Conservation (phyloP, 37 sponge, comb jelly and placozoan genomes). For the Oscarella lobularis region DNA sequence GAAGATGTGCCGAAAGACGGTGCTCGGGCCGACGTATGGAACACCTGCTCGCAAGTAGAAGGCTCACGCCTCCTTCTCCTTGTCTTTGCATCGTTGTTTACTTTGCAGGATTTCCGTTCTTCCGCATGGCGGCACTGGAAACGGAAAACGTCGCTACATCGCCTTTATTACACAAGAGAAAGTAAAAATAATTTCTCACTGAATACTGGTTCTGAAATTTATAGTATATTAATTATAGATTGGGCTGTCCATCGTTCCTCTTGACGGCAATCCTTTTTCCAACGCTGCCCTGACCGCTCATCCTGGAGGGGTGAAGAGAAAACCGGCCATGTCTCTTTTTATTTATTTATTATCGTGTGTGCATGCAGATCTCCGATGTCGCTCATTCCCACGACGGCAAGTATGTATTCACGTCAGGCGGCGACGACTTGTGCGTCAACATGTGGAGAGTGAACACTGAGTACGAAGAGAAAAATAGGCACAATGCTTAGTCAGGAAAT, state of each 20-base stretch:
- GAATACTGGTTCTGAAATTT: too few relatives aligned
- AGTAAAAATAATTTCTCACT: too few relatives aligned
- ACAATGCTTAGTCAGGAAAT: constrained; percentile 1
- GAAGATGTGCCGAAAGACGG: constrained; percentile 84
- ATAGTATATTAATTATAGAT: constrained; percentile 29
- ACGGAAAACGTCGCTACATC: too few relatives aligned
- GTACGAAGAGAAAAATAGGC: constrained; percentile 25
- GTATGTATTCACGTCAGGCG: constrained; percentile 78
- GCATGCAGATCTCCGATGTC: constrained; percentile 47
- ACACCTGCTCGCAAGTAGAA: too few relatives aligned
- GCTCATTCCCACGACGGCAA: constrained; percentile 62
- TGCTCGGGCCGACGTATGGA: constrained; percentile 84
- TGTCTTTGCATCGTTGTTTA: too few relatives aligned
- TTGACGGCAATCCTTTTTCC: constrained; percentile 93
- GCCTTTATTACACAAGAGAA: too few relatives aligned
- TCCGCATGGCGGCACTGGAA: too few relatives aligned
- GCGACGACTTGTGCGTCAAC: constrained; percentile 58
- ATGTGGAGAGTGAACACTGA: constrained; percentile 80
- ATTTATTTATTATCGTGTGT: too few relatives aligned
- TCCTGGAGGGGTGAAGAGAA: constrained; percentile 60
- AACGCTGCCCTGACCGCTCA: constrained; percentile 72
- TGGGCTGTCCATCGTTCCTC: constrained; percentile 74
- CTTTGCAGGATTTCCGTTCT: too few relatives aligned
- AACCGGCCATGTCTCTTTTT: too few relatives aligned
- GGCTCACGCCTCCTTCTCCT: too few relatives aligned